A percentile compares a stretch with the other conserved stretches of the same genome.
Evolutionary conservation across 2,113 vertebrate genomes (phyloP).

Genomic region (Gadus chalcogrammus): DNA sequence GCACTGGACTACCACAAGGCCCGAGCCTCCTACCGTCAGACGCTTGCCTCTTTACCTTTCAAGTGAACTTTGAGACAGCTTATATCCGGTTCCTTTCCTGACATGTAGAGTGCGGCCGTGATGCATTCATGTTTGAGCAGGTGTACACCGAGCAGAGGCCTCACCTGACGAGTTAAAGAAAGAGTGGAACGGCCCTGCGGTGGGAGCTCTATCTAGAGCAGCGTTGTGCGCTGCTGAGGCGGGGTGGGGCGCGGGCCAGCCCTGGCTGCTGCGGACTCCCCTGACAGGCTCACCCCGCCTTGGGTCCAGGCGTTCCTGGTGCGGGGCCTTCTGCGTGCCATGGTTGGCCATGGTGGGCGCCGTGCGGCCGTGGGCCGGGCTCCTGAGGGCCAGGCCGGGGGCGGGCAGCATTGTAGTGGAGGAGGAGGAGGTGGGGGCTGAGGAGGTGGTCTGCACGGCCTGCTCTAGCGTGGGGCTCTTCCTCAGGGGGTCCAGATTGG

Average conservation of each 20-base stretch:
- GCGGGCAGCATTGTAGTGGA: constrained; percentile 44
- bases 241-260: constrained; percentile 28
- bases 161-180: constrained; percentile 47
- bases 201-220: constrained; percentile 33
- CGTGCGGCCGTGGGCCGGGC: constrained; percentile 65
- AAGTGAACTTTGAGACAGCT: no score
- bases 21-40: no score
- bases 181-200: constrained; percentile 31
- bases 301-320: constrained; percentile 77
- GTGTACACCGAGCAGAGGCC: constrained; percentile 4
- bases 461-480: constrained; percentile 89
- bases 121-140: no score
- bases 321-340: constrained; percentile 62
- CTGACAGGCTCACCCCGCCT: constrained; percentile 77
- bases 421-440: constrained; percentile 53
- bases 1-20: no score
- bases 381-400: constrained; percentile 76
- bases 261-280: constrained; percentile 28
- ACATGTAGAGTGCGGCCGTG: no score
- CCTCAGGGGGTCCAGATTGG: constrained; percentile 80
- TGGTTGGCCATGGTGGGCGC: constrained; percentile 26
- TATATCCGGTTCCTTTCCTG: no score
- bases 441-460: constrained; percentile 76
- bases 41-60: no score
- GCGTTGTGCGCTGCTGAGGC: no score